Conservation (phyloP, 2,888 invertebrate genomes). For the Danaus chrysippus region DNA sequence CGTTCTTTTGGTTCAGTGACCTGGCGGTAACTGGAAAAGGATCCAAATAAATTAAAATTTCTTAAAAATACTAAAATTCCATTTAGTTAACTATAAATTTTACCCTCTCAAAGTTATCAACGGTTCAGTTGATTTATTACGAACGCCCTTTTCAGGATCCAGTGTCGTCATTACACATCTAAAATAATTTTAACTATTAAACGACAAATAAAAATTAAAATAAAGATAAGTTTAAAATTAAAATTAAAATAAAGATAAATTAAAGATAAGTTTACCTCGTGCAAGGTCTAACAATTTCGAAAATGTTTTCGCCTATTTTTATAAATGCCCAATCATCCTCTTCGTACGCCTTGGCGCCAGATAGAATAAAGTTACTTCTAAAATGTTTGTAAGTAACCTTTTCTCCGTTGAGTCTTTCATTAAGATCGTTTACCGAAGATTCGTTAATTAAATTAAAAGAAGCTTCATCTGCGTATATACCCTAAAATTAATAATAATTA, state of each 20-base stretch:
- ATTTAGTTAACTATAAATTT: conserved; percentile 5
- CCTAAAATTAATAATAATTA: conserved; percentile 57
- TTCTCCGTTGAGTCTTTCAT: conserved; percentile 71
- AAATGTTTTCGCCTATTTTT: conserved; percentile 81
- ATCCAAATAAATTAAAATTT: neutral
- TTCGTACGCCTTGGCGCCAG: conserved; percentile 77
- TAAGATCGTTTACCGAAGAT: conserved; percentile 83
- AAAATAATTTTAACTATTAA: conserved; percentile 35
- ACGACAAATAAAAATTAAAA: neutral
- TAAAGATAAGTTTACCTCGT: conserved; percentile 63
- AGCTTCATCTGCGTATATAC: conserved; percentile 82
- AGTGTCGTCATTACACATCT: conserved; percentile 86
- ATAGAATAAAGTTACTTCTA: conserved; percentile 84
- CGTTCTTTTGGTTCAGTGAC: conserved; percentile 45
- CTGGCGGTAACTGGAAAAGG: conserved; percentile 56
- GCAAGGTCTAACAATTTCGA: conserved; percentile 83
- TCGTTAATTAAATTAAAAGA: conserved; percentile 84
- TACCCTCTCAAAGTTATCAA: conserved; percentile 83
- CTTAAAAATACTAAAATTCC: neutral
- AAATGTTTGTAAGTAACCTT: conserved; percentile 78
- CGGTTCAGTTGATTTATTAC: conserved; percentile 80
- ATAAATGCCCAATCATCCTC: conserved; percentile 87
- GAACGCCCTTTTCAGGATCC: conserved; percentile 82
- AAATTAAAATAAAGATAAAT: too few relatives aligned
- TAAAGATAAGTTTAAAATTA: conserved; percentile 34